Evolutionary conservation across 2,797 vertebrate species (phyloP), one percentile per base, ranked within the genome.

Genomic region (Sebastes variabilis): DNA sequence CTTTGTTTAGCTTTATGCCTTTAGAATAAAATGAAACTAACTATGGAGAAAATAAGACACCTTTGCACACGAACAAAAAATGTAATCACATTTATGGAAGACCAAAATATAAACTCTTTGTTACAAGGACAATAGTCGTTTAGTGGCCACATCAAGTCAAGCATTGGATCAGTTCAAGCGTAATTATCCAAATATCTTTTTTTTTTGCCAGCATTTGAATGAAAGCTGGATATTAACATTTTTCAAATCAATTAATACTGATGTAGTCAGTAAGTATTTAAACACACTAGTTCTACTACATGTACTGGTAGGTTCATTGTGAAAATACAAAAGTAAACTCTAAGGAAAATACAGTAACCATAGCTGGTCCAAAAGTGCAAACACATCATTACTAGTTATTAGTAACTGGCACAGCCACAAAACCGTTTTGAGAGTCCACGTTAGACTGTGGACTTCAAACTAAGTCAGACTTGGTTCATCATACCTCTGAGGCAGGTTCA

Each of bases 331-430:
- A 91, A 90, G 80, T 85, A 80, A 87, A 74, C 49, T 85, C 87
- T 85, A 89, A 87, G 81, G 69, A 78, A 90, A 92, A 89, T 77
- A 88, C 78, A 90, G 77, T 86, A 88, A 93, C 89, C 86, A 92
- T 76, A 83, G 67, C 86, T 94, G 92, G 93, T 94, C 90, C 92
- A 88, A 92, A 94, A 93, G 92, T 95, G 93, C 93, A 92, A 91
- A 92, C 84, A 79, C 77, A 72, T 89, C 36, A 67, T 77, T 38
- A 72, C 84, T 88, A 75, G 14, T 56, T 81, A 80, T 67, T 30
- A 78, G 68, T 56, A 77, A 77, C 80, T 83, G 81, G 81, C 87
- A 84, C 77, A 74, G 85, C 76, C 88, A 82, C 76, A 60, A 77
- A 85, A 62, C 6, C 16, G n/a, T 20, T 54, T 16, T 14, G 18